Conservation (phyloP, 2,888 invertebrate species). For the Drosophila anceps region DNA sequence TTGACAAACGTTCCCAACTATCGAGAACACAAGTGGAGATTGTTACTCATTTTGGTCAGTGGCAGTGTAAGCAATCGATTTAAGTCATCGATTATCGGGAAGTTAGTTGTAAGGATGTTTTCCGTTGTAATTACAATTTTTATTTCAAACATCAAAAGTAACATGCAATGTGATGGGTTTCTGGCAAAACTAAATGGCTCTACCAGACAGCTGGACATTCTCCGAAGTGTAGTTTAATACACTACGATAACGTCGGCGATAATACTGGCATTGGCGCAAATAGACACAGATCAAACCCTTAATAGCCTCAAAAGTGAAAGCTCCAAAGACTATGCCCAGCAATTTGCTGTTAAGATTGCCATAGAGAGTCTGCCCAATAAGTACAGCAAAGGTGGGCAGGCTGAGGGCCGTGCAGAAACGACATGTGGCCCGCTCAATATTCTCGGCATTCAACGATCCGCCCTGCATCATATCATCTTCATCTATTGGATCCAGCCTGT, state of each 20-base stretch:
- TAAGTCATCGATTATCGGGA: background rate
- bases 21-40: background rate
- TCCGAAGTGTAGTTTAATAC: conserved; percentile 39
- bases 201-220: conserved; percentile 13
- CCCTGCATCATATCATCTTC: conserved; percentile 25
- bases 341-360: conserved; percentile 28
- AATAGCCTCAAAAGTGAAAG: conserved; percentile 56
- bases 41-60: background rate
- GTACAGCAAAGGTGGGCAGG: conserved; percentile 55
- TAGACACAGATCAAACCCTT: conserved; percentile 60
- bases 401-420: conserved; percentile 57
- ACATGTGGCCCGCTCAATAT: conserved; percentile 39
- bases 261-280: conserved; percentile 49
- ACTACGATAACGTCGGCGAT: conserved; percentile 38
- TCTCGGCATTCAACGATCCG: conserved; percentile 18
- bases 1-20: background rate
- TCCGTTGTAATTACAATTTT: conserved; percentile 8
- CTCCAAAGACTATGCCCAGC: conserved; percentile 49
- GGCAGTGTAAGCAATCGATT: background rate
- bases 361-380: conserved; percentile 50
- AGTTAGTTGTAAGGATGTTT: background rate
- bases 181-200: background rate
- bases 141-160: conserved; percentile 4
- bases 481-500: conserved; percentile 33
- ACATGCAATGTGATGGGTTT: background rate